Base-by-base conservation (phyloP, 2,113 vertebrate species). In the Onychostoma macrolepis region DNA sequence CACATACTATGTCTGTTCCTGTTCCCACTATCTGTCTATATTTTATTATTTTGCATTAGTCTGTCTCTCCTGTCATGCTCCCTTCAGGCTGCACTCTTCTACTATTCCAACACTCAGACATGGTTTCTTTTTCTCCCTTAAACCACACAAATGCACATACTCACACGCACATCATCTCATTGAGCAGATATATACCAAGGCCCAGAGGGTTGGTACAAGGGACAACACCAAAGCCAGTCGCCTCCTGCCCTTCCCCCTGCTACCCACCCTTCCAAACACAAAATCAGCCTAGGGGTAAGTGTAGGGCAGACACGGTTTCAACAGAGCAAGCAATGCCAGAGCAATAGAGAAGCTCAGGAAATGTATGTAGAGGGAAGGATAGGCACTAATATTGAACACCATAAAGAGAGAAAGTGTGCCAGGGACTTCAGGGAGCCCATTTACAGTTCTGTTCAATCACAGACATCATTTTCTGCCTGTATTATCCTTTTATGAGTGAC, bases 401-500 rank as follows among this genome's bases (percentile, higher is more conserved):
- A 61, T 12, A 30, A 8, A 83, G 63, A 45, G 24, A 81, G 79
- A 43, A 28, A 4, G 41, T 78, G 41, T 13, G 45, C 43, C 80
- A 50, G 9, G 19, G 65, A 30, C 63, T 26, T 71, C 26, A 24
- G 43, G 41, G 80, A 83, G 45, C 28, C 41, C 15, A 21, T 30
- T 71, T 83, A 71, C 43, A 83, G 43, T 50, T 67, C 43, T 71
- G 26, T 45, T 43, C 81, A 83, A 83, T 71, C 63, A 71, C 28
- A 83, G 81, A 48, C 28, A 71, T 71, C 6, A 36, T 71, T 50
- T 83, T 45, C 63, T 50, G 43, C 81, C 63, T 50, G 43, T 71
- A 69, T 83, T 67, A 83, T 71, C 81, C 63, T 71, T 71, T 71
- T 71, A 83, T 71, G 63, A 83, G 63, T 83, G 81, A 83, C 43